phyloP scores from a whole-genome alignment of 2,113 vertebrate genomes.

The Gymnobelideus leadbeateri region DNA sequence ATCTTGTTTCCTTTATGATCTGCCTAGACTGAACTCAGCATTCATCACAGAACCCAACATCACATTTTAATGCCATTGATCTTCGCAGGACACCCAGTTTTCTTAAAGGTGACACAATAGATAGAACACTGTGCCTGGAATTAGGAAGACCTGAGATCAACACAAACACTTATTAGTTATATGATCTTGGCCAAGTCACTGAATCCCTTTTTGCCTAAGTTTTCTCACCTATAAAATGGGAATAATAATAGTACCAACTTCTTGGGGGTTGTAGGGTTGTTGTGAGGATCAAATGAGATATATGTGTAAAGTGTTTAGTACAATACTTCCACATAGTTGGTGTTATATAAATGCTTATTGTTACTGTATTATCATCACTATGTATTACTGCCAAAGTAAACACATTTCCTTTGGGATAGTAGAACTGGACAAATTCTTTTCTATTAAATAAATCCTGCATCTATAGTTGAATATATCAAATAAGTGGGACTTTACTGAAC shows the following conservation, averaged over 20 bases:
- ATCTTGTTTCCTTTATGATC: no score
- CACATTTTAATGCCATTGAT: not conserved
- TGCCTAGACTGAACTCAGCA: not conserved
- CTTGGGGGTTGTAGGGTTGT: not conserved
- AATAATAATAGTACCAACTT: not conserved
- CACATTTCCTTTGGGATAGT: not conserved
- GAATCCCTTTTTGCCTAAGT: not conserved
- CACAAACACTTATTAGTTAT: not conserved
- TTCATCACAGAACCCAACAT: not conserved
- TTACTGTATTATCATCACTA: not conserved
- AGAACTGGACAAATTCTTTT: not conserved
- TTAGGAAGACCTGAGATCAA: not conserved
- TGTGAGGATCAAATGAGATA: not conserved
- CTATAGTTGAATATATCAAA: not conserved
- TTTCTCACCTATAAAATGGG: not conserved
- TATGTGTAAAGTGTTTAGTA: not conserved
- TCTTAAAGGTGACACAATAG: not conserved
- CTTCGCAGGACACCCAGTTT: not conserved
- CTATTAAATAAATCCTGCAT: not conserved
- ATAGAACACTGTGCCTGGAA: not conserved
- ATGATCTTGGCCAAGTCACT: not conserved
- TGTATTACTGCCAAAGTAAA: not conserved
- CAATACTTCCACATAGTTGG: not conserved
- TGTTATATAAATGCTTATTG: not conserved
- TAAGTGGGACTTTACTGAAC: not conserved